Base-by-base conservation (phyloP, 2,797 vertebrate species). In the Pangasius krempfi region DNA sequence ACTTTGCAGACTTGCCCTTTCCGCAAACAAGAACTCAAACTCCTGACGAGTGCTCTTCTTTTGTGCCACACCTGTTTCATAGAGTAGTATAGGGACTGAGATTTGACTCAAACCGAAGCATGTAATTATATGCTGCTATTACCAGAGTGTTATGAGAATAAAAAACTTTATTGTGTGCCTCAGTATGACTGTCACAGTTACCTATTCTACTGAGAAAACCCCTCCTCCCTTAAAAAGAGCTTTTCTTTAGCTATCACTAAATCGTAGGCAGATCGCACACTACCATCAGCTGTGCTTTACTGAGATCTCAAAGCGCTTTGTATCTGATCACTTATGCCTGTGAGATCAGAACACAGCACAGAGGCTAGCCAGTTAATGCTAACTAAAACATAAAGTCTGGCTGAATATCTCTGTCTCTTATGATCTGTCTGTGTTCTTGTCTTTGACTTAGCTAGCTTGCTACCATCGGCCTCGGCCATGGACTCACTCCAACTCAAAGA, bases 91-190 rank as follows among this genome's bases (percentile, higher is more conserved):
- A n/a, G 33, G 56, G 10, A 27, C 60, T 84, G 7, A 5, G 47
- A 37, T 3, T 1, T 25, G 64, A 54, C 64, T 70, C 64, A 70
- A 22, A 5, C 5, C 0, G 2, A 54, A 52, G 30, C 18, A 52
- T 70, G 9, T 12, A 25, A 85, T 85, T 54, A 70, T 54, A n/a
- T 70, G 64, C 83, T 85, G 30, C n/a, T 13, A 14, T 85, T 25
- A 70, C 16, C 47, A 52, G n/a, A 33, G 37, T 84, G 60, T 64
- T 18, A 47, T 27, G 22, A 12, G 56, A 60, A 62, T 56, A 22
- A 79, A 79, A 79, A 54, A n/a, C 13, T 52, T 18, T 70, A 70
- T 2, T 18, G 30, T 37, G 62, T 9, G 25, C 20, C 12, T 78
- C 47, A n/a, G 8, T n/a, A 4, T 18, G 30, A 80, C 52, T 30